A percentile compares a stretch with the other conserved stretches of the same genome.
Conservation (phyloP, 2,888 invertebrate genomes). For the Physocephala rufipes region DNA sequence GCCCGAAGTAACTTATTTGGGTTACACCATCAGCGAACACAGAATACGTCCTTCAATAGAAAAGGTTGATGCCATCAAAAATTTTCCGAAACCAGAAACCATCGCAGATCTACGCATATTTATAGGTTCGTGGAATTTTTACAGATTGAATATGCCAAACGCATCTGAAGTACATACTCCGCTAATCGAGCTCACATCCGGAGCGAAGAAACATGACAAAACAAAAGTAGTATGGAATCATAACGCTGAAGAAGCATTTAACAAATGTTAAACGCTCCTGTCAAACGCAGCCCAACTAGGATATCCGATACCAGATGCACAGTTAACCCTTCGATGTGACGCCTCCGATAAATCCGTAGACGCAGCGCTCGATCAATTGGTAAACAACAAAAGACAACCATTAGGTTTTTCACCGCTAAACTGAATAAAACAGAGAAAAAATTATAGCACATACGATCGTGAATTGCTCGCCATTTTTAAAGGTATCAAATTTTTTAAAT, state of each 20-base stretch:
- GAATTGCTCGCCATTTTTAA: conserved; percentile 56
- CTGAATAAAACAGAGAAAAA: conserved; percentile 18
- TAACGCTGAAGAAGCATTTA: conserved; percentile 35
- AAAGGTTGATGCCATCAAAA: conserved; percentile 14
- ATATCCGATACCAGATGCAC: conserved; percentile 25
- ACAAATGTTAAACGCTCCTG: conserved; percentile 35
- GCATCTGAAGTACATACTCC: conserved; percentile 32
- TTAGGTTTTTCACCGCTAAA: conserved; percentile 49
- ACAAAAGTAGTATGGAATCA: conserved; percentile 38
- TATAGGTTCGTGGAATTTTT: conserved; percentile 46
- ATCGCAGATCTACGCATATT: conserved; percentile 42
- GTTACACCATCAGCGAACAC: conserved; percentile 31
- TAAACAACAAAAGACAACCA: conserved; percentile 43
- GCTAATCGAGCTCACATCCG: conserved; percentile 33
- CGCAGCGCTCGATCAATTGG: conserved; percentile 36
- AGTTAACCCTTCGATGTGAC: conserved; percentile 29
- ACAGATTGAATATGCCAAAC: conserved; percentile 41
- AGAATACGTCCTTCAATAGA: conserved; percentile 40
- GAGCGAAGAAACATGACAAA: conserved; percentile 42
- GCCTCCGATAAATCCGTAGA: conserved; percentile 38
- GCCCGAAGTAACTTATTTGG: conserved; percentile 10
- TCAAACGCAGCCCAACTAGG: conserved; percentile 32
- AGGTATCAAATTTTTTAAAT: conserved; percentile 15
- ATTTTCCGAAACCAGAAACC: conserved; percentile 34
- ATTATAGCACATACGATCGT: conserved; percentile 40